Conservation (phyloP, 2,797 vertebrate species). For the Streptopelia turtur region DNA sequence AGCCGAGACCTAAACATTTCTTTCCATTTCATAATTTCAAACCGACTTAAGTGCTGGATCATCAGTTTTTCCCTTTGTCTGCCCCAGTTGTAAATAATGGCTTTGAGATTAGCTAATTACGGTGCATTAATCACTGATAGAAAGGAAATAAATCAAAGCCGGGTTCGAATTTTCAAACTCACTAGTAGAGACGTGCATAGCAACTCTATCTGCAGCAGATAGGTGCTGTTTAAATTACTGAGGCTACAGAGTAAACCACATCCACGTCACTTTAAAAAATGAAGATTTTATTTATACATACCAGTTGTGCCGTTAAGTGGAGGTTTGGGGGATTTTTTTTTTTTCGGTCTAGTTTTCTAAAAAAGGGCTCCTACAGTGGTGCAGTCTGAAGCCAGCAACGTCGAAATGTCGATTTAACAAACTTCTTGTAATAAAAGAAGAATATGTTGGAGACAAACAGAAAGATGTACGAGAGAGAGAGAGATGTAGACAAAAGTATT, state of each 20-base stretch:
- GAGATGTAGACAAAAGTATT: not conserved
- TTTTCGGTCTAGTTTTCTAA: slow-evolving; percentile 55
- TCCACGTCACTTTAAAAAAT: slow-evolving; percentile 73
- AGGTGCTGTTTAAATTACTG: slow-evolving; percentile 80
- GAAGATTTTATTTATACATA: slow-evolving; percentile 79
- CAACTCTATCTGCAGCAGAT: slow-evolving; percentile 75
- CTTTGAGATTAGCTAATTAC: slow-evolving; percentile 85
- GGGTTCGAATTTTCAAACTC: slow-evolving; percentile 74
- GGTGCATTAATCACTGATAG: slow-evolving; percentile 84
- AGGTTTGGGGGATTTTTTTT: not conserved
- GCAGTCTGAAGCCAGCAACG: slow-evolving; percentile 33
- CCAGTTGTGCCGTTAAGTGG: slow-evolving; percentile 52
- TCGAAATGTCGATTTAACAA: slow-evolving; percentile 35
- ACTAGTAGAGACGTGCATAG: slow-evolving; percentile 63
- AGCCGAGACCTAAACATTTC: slow-evolving; percentile 39
- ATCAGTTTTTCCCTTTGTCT: slow-evolving; percentile 77
- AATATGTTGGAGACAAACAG: not conserved
- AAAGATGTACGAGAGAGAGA: not conserved
- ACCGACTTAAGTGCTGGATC: slow-evolving; percentile 70
- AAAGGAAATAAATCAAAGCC: slow-evolving; percentile 82
- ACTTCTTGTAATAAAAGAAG: slow-evolving; percentile 32
- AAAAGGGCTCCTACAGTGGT: slow-evolving; percentile 24
- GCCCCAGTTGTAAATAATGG: slow-evolving; percentile 80
- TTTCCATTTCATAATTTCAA: slow-evolving; percentile 72
- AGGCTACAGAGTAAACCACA: slow-evolving; percentile 76